Evolutionary conservation across 1,140 invertebrate species (phyloP).

Genomic region (Oryctes rhinoceros): DNA sequence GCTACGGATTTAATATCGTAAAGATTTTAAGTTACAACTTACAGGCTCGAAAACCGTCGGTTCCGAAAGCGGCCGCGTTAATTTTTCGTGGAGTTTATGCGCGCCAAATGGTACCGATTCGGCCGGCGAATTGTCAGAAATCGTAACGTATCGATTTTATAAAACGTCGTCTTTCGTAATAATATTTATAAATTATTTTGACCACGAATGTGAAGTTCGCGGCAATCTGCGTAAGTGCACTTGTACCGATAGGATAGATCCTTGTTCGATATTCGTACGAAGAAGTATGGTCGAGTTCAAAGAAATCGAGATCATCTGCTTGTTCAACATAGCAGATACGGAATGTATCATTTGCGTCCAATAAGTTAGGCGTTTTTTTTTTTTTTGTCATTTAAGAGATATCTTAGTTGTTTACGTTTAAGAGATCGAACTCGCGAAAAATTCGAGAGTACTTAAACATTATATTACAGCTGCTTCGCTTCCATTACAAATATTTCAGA

Average conservation of each 20-base stretch:
- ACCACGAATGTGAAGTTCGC: conserved; percentile 1
- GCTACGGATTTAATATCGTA: conserved; percentile 10
- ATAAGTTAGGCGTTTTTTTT: not conserved
- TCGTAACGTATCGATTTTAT: conserved; percentile 7
- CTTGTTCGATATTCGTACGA: not conserved
- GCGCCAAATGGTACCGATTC: not conserved
- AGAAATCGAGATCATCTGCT: not conserved
- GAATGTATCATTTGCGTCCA: not conserved
- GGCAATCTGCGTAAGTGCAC: not conserved
- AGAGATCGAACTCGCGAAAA: too few species aligned
- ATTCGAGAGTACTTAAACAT: too few species aligned
- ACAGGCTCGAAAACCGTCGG: not conserved
- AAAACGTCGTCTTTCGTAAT: conserved; percentile 15
- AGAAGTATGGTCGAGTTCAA: not conserved
- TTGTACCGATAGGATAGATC: too few species aligned
- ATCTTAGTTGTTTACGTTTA: too few species aligned
- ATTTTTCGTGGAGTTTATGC: conserved; percentile 5
- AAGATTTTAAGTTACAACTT: conserved; percentile 2
- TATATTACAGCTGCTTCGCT: too few species aligned
- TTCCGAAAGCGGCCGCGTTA: not conserved
- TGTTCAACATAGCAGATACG: not conserved
- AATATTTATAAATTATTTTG: conserved; percentile 23
- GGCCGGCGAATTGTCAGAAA: not conserved
- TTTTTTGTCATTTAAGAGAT: too few species aligned
- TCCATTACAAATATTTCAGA: too few species aligned